Base-by-base conservation (phyloP, 2,113 vertebrate genomes). In the Muscicapa adusta region DNA sequence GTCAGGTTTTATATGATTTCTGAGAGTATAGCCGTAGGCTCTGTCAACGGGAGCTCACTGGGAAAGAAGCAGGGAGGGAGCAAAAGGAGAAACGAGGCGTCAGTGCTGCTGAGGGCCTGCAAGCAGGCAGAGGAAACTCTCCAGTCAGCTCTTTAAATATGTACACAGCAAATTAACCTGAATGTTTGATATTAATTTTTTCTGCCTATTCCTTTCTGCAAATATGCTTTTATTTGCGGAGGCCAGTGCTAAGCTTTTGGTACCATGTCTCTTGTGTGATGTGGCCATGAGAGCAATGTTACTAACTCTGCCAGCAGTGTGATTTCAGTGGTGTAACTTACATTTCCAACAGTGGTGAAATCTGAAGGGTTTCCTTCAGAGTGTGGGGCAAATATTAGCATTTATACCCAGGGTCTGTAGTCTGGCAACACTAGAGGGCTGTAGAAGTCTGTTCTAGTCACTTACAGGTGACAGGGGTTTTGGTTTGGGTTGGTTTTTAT, bases 401-500 rank as follows among this genome's bases (percentile, higher is more conserved):
- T 83, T 96, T 93, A 88, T 45, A 84, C 14, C 26, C 29, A 66
- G 45, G 93, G 95, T 87, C 87, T 97, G 48, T 92, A 71, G 25
- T 65, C 45, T 95, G 91, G 82, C 65, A 97, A 98, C 97, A 97
- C 97, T 97, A 98, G 97, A 97, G 96, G 97, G 97, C 97, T 98
- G 95, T 97, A 96, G 94, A 96, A 98, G 96, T 96, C 97, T 91
- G 96, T 86, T 87, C 51, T 61, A 93, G 72, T 93, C 61, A 91
- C 72, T 47, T 88, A 13, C 40, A 91, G 65, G 72, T 95, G 67
- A 42, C 81, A 36, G 45, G 26, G 9, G 25, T 8, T 40, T 86
- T 62, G 16, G 0, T 50, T 57, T 38, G 8, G 0, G 9, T 48
- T 50, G 4, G 3, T 48, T 43, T 62, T 29, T 31, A 4, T 14